Evolutionary conservation across 2,888 invertebrate genomes (phyloP).

Genomic region (Pantelozetes paolii): DNA sequence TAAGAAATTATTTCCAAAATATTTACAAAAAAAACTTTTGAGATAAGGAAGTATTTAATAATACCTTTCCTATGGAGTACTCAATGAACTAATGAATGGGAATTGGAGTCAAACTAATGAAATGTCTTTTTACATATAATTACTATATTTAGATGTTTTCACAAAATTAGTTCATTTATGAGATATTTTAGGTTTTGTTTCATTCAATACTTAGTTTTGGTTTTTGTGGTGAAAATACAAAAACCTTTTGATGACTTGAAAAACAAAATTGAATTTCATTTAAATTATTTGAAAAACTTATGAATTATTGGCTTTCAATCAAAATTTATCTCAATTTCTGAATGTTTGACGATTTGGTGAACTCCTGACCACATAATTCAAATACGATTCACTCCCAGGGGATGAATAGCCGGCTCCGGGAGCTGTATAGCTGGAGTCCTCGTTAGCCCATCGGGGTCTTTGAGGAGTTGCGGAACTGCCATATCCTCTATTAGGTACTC

Average conservation of each 20-base stretch:
- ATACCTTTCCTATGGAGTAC: neutral
- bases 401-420: neutral
- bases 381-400: neutral
- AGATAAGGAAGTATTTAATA: neutral
- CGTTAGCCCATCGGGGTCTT: neutral
- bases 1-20: too few relatives aligned
- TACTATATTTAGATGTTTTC: neutral
- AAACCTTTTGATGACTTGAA: neutral
- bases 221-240: neutral
- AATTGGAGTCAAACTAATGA: neutral
- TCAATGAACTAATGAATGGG: neutral
- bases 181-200: neutral
- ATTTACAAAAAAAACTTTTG: too few relatives aligned
- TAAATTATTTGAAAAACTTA: neutral
- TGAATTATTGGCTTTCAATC: neutral
- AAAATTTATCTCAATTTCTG: neutral
- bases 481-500: too few relatives aligned
- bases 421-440: neutral
- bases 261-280: neutral
- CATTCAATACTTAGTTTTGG: neutral
- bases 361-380: neutral
- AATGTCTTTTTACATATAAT: neutral
- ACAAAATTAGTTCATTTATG: constrained; percentile 16
- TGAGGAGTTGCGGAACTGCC: neutral
- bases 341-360: neutral